Evolutionary conservation across 2,113 vertebrate species (phyloP), one percentile per base, ranked within the genome.

Genomic region (Micronisus gabar): DNA sequence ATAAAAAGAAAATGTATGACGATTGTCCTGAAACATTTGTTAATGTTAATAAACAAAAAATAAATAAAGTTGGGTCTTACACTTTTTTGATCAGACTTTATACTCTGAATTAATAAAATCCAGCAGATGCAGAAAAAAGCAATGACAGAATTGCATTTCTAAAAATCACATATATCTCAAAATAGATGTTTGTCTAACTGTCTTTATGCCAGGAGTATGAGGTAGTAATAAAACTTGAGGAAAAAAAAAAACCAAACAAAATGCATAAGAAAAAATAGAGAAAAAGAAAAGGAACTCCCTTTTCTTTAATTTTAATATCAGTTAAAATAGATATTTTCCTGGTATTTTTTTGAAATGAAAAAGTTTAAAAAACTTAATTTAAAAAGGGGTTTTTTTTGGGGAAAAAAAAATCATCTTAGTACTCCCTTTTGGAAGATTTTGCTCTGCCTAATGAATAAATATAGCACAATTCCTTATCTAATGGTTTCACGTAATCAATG

Each of bases 331-430:
- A 2, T 7, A 17, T 72, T 90, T 75, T 90, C 20, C 13, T 53
- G 3, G 2, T 9, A 84, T 34, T 65, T 26, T 40, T 11, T 34
- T 81, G 14, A 53, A 20, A 40, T 29, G 8, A 5, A 53, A 50
- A 53, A 10, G 5, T 8, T 5, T 55, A 14, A 9, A 63, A 81
- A n/a, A 0, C 3, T 34, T 66, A 40, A 48, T 62, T 66, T 43
- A 4, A 70, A 48, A 85, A 36, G 2, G 1, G 11, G 5, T 59
- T 32, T 72, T 74, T 32, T 0, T 6, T 10, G 7, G 47, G 1
- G 10, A 10, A 9, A 48, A 25, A 25, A 34, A 15, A 15, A 20
- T 88, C 8, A 17, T n/a, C 32, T 81, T 66, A 11, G 7, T 10
- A 34, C 3, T 74, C 9, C 7, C 1, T 83, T 94, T 83, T 58